Evolutionary conservation across 2,797 vertebrate genomes (phyloP).

Genomic region (Mionectes olivaceus): DNA sequence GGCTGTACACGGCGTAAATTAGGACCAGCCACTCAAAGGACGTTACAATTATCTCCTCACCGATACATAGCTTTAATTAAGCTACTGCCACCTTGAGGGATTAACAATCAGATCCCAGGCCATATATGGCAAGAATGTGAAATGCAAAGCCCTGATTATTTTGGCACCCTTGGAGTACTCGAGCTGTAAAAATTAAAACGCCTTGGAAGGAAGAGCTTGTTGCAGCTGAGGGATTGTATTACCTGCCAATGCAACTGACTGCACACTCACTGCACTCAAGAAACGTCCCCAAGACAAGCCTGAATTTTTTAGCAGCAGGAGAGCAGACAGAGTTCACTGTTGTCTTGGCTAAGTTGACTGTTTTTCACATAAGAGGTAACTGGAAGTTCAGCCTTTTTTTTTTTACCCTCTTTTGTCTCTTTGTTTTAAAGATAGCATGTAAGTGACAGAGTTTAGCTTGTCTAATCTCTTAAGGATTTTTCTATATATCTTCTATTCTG

Average conservation of each 20-base stretch:
- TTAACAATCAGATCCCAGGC: conserved; percentile 36
- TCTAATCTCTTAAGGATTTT: not conserved
- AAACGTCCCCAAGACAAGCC: conserved; percentile 2
- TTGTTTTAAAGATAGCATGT: not conserved
- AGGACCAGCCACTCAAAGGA: conserved; percentile 38
- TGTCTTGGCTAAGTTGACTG: conserved; percentile 25
- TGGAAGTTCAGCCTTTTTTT: not conserved
- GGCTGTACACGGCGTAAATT: conserved; percentile 9
- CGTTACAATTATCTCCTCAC: conserved; percentile 56
- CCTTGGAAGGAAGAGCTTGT: conserved; percentile 20
- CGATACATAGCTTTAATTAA: conserved; percentile 62
- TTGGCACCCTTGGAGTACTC: conserved; percentile 10
- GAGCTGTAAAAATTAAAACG: conserved; percentile 38
- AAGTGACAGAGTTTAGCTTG: not conserved
- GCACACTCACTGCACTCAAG: not conserved
- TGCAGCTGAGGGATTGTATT: conserved; percentile 27
- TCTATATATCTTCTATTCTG: not conserved
- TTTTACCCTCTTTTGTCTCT: not conserved
- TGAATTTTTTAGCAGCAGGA: not conserved
- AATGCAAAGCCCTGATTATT: conserved; percentile 56
- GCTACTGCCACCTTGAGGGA: conserved; percentile 55
- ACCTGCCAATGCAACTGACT: conserved; percentile 20
- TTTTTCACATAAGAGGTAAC: not conserved
- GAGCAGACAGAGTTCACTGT: conserved; percentile 4
- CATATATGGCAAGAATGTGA: not conserved